Base-by-base conservation (phyloP, 2,113 vertebrate species). In the Sinocyclocheilus rhinocerous region DNA sequence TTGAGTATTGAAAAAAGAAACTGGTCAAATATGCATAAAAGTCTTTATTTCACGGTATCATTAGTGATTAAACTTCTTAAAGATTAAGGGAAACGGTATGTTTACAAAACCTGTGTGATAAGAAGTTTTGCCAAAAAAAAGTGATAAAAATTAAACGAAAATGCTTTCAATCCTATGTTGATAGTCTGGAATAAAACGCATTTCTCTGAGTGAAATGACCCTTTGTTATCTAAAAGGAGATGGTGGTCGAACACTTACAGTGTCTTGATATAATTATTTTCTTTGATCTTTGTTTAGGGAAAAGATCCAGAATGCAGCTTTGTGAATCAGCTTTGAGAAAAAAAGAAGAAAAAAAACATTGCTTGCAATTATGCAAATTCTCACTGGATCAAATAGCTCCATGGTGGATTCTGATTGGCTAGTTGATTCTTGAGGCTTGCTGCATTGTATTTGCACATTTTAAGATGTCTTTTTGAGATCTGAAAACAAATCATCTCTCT, bases 81-180 rank as follows among this genome's bases (percentile, higher is more conserved):
- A 75, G 83, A 83, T 84, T 91, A 93, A 94, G 93, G 93, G 93
- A 94, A 93, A 92, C 84, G 18, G 84, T 93, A 86, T 85, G 92
- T 95, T 95, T 94, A 95, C 94, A 93, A 90, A 91, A 89, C 92
- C 87, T 88, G 85, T 94, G 92, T 93, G 90, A 92, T 92, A 81
- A 86, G 90, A 87, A 90, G 86, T 93, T 93, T 93, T 92, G 90
- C 92, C 90, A 92, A 87, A 85, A 80, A 67, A 48, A 85, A 92
- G 88, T 77, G 16, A 77, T 52, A 33, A 90, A 87, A 48, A 59
- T 11, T 18, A 79, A 33, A 50, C 9, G 6, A 50, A 81, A 9
- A 81, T 22, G 61, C 79, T 81, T 67, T 85, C 33, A 90, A 86
- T 86, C 81, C 69, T 89, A 89, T 92, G 88, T 85, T 89, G 90